These are phyloP conservation scores for Galbula dea DNA, from an alignment of 2,113 vertebrate genomes.

Conservation along the genomic window DNA sequence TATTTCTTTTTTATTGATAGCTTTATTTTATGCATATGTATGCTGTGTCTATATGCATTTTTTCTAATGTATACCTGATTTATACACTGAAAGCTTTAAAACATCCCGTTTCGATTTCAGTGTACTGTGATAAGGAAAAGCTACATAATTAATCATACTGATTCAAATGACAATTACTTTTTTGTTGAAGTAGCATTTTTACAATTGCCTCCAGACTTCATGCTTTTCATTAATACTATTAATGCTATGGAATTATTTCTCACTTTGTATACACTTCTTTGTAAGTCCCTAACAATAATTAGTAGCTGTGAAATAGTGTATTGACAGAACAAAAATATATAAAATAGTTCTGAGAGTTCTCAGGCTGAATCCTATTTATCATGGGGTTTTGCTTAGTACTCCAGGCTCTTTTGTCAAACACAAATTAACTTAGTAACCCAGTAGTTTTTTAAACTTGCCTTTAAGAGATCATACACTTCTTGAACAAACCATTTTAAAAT, in stretches of 20 bases:
- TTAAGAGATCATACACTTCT: slow-evolving; percentile 72
- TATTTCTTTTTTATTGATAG: slow-evolving; percentile 9
- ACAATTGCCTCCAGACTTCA: slow-evolving; percentile 44
- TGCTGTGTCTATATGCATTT: background rate
- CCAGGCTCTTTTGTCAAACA: slow-evolving; percentile 14
- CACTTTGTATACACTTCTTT: slow-evolving; percentile 63
- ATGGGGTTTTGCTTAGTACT: slow-evolving; percentile 17
- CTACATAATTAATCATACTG: slow-evolving; percentile 53
- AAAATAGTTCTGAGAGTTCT: slow-evolving; percentile 68
- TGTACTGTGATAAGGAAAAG: slow-evolving; percentile 31
- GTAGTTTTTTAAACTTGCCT: slow-evolving; percentile 69
- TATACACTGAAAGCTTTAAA: background rate
- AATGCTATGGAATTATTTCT: slow-evolving; percentile 54
- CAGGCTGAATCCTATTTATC: slow-evolving; percentile 64
- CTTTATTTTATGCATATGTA: background rate
- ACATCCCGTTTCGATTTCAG: background rate
- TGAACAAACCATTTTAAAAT: slow-evolving; percentile 72
- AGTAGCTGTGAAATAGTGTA: slow-evolving; percentile 73
- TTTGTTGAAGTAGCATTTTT: slow-evolving; percentile 25
- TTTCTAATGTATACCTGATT: background rate
- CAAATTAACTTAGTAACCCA: slow-evolving; percentile 73
- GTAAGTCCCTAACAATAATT: slow-evolving; percentile 73
- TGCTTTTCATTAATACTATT: slow-evolving; percentile 65
- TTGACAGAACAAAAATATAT: slow-evolving; percentile 68
- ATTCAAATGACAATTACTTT: slow-evolving; percentile 63